A percentile compares a stretch with the other conserved stretches of the same genome.
These are phyloP conservation scores for Acholoe squamosa DNA, from an alignment of 2,888 invertebrate genomes.

Conservation along the genomic window DNA sequence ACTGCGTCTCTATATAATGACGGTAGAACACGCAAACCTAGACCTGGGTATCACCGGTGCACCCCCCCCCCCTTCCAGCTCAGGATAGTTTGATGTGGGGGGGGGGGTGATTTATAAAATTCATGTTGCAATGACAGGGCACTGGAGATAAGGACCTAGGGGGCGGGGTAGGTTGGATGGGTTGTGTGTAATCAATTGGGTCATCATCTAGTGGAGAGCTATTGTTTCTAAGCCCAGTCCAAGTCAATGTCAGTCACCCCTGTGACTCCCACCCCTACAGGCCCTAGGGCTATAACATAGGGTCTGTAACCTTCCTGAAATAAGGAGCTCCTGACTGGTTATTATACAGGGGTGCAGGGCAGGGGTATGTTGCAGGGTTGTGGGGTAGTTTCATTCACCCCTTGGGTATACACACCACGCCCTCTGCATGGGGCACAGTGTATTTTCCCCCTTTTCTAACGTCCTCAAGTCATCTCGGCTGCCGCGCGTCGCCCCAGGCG, in stretches of 20 bases:
- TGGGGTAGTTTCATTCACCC: not conserved
- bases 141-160: not conserved
- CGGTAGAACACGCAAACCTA: not conserved
- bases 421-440: not conserved
- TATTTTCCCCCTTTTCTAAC: not conserved
- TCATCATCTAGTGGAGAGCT: not conserved
- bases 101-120: not conserved
- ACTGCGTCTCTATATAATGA: not conserved
- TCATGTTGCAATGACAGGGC: conserved; percentile 5
- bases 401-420: not conserved
- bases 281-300: no score
- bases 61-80: not conserved
- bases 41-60: not conserved
- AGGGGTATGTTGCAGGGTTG: not conserved
- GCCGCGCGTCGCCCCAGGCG: conserved; percentile 31
- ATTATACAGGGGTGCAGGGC: not conserved
- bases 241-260: not conserved
- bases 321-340: not conserved
- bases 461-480: not conserved
- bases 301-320: not conserved
- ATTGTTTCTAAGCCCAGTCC: not conserved
- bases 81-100: no score
- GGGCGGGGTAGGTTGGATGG: not conserved
- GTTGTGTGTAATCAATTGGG: not conserved
- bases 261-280: not conserved